Conservation (phyloP, 2,888 invertebrate genomes). For the Chrysotoxum bicinctum region DNA sequence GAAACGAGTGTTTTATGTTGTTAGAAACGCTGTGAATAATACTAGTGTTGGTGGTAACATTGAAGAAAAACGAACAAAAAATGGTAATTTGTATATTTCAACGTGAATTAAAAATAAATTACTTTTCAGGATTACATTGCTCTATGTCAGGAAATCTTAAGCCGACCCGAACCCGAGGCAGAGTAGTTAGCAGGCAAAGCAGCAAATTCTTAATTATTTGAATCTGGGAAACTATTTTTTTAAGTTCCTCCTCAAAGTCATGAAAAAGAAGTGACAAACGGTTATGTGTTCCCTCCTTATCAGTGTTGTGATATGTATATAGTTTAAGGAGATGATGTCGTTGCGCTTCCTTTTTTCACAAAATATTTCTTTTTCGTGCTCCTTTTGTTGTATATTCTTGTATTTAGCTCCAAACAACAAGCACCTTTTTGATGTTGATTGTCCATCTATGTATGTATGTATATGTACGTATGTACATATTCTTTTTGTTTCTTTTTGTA, state of each 20-base stretch:
- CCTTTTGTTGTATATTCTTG: slow-evolving; percentile 10
- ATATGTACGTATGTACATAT: not conserved
- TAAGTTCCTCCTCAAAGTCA: not conserved
- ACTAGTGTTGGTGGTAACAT: slow-evolving; percentile 28
- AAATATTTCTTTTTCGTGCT: not conserved
- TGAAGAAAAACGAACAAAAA: slow-evolving; percentile 18
- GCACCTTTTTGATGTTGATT: not conserved
- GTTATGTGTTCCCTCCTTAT: not conserved
- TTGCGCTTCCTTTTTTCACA: slow-evolving; percentile 2
- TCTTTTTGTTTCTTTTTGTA: not conserved
- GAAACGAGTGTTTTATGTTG: slow-evolving; percentile 53
- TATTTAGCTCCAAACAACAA: not conserved
- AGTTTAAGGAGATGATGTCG: slow-evolving; percentile 25
- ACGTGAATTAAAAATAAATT: slow-evolving; percentile 39
- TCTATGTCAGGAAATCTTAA: slow-evolving; percentile 80
- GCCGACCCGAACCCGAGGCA: slow-evolving; percentile 80
- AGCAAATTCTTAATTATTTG: not conserved
- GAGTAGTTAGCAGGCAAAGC: slow-evolving; percentile 72
- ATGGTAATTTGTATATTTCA: slow-evolving; percentile 32
- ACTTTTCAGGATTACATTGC: slow-evolving; percentile 79
- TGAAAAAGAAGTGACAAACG: not conserved
- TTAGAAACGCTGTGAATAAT: slow-evolving; percentile 17
- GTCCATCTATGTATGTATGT: not conserved
- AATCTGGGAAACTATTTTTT: slow-evolving; percentile 15
- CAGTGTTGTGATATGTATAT: slow-evolving; percentile 42